phyloP scores from a whole-genome alignment of 1,140 invertebrate species.

The Apis florea region DNA sequence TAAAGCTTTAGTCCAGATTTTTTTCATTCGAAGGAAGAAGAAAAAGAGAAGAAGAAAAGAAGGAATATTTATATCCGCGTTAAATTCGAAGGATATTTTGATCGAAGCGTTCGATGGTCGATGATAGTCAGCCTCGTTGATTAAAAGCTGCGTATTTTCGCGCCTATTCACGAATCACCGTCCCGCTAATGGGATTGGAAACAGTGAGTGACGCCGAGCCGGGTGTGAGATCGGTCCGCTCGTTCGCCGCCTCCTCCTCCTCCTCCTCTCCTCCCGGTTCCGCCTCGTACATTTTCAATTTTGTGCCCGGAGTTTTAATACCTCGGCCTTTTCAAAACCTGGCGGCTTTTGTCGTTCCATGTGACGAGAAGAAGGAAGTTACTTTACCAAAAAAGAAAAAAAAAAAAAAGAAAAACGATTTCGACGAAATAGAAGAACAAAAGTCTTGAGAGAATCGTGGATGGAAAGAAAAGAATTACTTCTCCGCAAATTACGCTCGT shows the following conservation, averaged over 20 bases:
- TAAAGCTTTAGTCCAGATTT: too few relatives aligned
- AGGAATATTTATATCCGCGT: constrained; percentile 37
- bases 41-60: constrained; percentile 15
- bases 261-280: constrained; percentile 41
- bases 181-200: constrained; percentile 72
- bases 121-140: constrained; percentile 70
- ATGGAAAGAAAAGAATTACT: too few relatives aligned
- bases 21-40: too few relatives aligned
- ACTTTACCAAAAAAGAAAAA: constrained; percentile 53
- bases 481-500: too few relatives aligned
- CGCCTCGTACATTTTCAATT: constrained; percentile 62
- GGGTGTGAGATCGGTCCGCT: constrained; percentile 64
- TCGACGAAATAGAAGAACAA: not conserved
- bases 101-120: constrained; percentile 49
- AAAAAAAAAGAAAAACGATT: not conserved
- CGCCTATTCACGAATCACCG: constrained; percentile 63
- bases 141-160: constrained; percentile 71
- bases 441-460: too few relatives aligned
- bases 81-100: constrained; percentile 51
- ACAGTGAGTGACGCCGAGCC: constrained; percentile 61
- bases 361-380: constrained; percentile 53
- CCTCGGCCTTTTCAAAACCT: constrained; percentile 57
- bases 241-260: constrained; percentile 50
- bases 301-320: constrained; percentile 58
- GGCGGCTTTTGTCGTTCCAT: constrained; percentile 51